Percentiles rank a stretch among this genome's conserved stretches.
Evolutionary conservation across 2,888 invertebrate genomes (phyloP).

Genomic region (Frankliniella intonsa): DNA sequence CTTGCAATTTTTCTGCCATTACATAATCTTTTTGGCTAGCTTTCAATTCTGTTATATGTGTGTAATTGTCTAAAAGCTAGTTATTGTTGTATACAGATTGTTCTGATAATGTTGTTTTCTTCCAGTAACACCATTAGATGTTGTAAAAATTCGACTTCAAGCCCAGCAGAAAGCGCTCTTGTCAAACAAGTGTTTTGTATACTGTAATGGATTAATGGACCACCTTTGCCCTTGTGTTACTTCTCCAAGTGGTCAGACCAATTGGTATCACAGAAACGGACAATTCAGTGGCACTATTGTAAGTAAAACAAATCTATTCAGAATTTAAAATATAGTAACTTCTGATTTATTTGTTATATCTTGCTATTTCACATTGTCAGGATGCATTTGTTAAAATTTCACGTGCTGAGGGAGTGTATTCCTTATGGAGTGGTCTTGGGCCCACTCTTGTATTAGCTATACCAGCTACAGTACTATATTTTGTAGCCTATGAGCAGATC

Average conservation of each 20-base stretch:
- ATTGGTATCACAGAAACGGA: slow-evolving; percentile 60
- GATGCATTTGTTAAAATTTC: slow-evolving; percentile 94
- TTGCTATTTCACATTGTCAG: slow-evolving; percentile 50
- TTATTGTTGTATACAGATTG: not conserved
- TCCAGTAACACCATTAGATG: slow-evolving; percentile 95
- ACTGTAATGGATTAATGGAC: slow-evolving; percentile 98
- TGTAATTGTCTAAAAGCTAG: not conserved
- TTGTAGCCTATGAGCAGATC: slow-evolving; percentile 93
- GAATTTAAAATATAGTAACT: not conserved
- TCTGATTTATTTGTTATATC: not conserved
- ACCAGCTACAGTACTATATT: slow-evolving; percentile 95
- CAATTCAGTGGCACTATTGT: slow-evolving; percentile 67
- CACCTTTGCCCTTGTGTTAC: slow-evolving; percentile 82
- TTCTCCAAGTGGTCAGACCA: slow-evolving; percentile 44
- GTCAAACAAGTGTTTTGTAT: slow-evolving; percentile 86
- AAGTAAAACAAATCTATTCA: slow-evolving; percentile 37
- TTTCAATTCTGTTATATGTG: slow-evolving; percentile 31
- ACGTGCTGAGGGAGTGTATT: slow-evolving; percentile 77
- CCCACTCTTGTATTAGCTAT: slow-evolving; percentile 93
- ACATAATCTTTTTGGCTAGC: slow-evolving; percentile 28
- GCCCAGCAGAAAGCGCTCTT: slow-evolving; percentile 81
- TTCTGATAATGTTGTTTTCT: slow-evolving; percentile 39
- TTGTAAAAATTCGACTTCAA: slow-evolving; percentile 97
- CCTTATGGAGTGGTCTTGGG: slow-evolving; percentile 95
- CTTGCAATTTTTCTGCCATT: not conserved